Percentiles rank a stretch among this genome's conserved stretches.
These are phyloP conservation scores for Ctenomys sociabilis DNA, from an alignment of 2,113 vertebrate genomes.

Conservation along the genomic window DNA sequence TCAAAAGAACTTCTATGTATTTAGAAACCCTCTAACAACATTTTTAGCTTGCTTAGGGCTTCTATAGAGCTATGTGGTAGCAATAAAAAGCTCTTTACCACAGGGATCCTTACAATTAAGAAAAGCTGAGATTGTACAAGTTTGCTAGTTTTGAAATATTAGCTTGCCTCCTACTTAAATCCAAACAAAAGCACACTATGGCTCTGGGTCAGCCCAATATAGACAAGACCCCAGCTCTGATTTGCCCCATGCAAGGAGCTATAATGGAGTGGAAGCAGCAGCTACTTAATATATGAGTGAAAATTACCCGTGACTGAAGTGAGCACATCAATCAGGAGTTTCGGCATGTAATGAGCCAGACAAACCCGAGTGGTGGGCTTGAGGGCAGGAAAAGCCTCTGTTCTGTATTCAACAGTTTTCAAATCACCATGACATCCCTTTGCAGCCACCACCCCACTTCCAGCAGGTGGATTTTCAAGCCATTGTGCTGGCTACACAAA, in stretches of 20 bases:
- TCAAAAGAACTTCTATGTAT: constrained; percentile 62
- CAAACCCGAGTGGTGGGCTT: constrained; percentile 85
- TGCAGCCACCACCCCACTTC: constrained; percentile 91
- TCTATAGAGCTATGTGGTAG: constrained; percentile 64
- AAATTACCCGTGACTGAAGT: constrained; percentile 95
- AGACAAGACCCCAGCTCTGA: constrained; percentile 84
- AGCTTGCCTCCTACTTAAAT: constrained; percentile 84
- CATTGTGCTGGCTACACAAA: constrained; percentile 87
- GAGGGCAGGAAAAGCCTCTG: constrained; percentile 87
- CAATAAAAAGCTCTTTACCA: constrained; percentile 83
- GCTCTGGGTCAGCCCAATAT: constrained; percentile 83
- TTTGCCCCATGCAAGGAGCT: constrained; percentile 91
- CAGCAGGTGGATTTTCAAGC: constrained; percentile 92
- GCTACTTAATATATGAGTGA: constrained; percentile 94
- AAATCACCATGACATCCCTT: constrained; percentile 90
- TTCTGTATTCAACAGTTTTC: constrained; percentile 88
- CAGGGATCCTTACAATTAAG: constrained; percentile 82
- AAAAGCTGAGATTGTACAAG: constrained; percentile 82
- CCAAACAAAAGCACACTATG: constrained; percentile 86
- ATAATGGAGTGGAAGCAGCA: constrained; percentile 90
- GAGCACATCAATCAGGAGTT: constrained; percentile 95
- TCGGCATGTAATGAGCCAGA: constrained; percentile 89
- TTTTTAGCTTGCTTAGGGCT: constrained; percentile 72
- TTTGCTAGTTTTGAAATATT: constrained; percentile 87
- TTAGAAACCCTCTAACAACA: constrained; percentile 75